Evolutionary conservation across 2,797 vertebrate species (phyloP).

Genomic region (Spondyliosoma cantharus): DNA sequence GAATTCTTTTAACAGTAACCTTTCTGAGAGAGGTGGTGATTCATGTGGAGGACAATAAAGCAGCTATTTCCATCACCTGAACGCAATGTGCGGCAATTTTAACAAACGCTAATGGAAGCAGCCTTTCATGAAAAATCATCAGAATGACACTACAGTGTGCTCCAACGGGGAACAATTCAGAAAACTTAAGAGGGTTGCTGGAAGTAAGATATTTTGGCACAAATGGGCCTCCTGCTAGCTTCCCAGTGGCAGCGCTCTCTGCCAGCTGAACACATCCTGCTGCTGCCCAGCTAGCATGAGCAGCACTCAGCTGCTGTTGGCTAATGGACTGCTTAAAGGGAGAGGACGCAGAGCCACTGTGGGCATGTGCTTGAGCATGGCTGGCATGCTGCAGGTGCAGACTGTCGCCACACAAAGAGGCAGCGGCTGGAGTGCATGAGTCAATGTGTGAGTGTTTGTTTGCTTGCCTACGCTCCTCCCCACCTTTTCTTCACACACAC

Average conservation of each 20-base stretch:
- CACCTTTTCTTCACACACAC: slow-evolving; percentile 16
- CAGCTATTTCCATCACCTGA: not conserved
- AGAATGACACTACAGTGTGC: slow-evolving; percentile 26
- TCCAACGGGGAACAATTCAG: slow-evolving; percentile 44
- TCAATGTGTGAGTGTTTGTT: slow-evolving; percentile 46
- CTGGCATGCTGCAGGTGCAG: slow-evolving; percentile 61
- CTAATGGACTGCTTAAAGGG: slow-evolving; percentile 67
- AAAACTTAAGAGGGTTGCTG: slow-evolving; percentile 46
- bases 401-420: slow-evolving; percentile 41
- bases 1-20: not conserved
- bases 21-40: slow-evolving; percentile 14
- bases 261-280: slow-evolving; percentile 68
- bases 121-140: slow-evolving; percentile 24
- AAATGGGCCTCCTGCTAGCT: slow-evolving; percentile 57
- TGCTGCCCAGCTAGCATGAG: slow-evolving; percentile 55
- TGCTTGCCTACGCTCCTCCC: slow-evolving; percentile 29
- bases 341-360: slow-evolving; percentile 19
- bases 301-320: slow-evolving; percentile 53
- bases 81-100: not conserved
- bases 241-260: slow-evolving; percentile 50
- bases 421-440: slow-evolving; percentile 36
- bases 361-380: slow-evolving; percentile 32
- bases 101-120: slow-evolving; percentile 33
- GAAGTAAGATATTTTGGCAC: slow-evolving; percentile 51
- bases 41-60: slow-evolving; percentile 6